Base-by-base conservation (phyloP, 2,797 vertebrate species). In the Megaceryle alcyon region DNA sequence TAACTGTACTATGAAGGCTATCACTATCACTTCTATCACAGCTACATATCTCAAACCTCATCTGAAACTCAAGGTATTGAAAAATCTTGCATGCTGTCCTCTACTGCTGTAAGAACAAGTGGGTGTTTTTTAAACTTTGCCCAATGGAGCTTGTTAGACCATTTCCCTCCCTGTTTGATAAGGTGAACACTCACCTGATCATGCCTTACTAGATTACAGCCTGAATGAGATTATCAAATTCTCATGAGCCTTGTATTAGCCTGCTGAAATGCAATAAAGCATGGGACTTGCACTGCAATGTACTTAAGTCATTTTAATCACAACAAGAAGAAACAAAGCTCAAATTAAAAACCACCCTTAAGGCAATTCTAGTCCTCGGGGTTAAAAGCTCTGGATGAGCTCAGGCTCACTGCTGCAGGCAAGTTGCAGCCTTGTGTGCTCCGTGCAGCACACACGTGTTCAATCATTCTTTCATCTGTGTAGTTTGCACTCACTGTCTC, bases 391-490 rank as follows among this genome's bases (percentile, higher is more conserved):
- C 31, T 35, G 66, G 65, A 46, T 72, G 37, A 90, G 39, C 15
- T 60, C 31, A 53, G 41, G 31, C 57, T 81, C 28, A 25, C 33
- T 57, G 73, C 85, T 83, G 64, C 33, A 89, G 41, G 64, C 12
- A 35, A 83, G 21, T 23, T 39, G 25, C 25, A 15, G 6, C 26
- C 29, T 35, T 33, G 28, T 8, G 26, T 48, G n/a, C 12, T 82
- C 44, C 48, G 73, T 0, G 10, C 1, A 69, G 56, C 61, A 59
- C 3, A 41, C 9, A 10, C 1, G 1, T 5, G 21, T 63, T n/a
- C 69, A 68, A 25, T 23, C 41, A 26, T 17, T 44, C 75, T 29
- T 48, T 46, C 53, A 73, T 37, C 35, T 39, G 10, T 11, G 48
- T 59, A 72, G 20, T 8, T 29, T 70, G 75, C 41, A 33, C 25